These are phyloP conservation scores for Plodia interpunctella DNA, from an alignment of 1,140 invertebrate species.

Conservation along the genomic window DNA sequence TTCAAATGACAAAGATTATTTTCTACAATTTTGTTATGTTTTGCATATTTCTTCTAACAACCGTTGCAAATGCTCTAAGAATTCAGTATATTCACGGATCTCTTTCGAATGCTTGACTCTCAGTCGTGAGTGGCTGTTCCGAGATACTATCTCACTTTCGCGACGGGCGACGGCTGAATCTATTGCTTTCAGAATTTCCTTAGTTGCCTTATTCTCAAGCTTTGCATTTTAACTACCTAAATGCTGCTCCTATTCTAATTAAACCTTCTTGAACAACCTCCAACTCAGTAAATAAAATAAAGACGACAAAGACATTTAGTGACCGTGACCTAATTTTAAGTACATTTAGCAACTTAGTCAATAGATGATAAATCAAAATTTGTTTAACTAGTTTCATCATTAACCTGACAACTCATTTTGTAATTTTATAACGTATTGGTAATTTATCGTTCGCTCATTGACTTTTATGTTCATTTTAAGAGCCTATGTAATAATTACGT, in stretches of 20 bases:
- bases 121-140: constrained; percentile 33
- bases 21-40: too few relatives aligned
- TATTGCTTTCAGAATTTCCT: constrained; percentile 18
- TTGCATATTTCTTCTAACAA: not conserved
- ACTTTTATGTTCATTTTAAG: not conserved
- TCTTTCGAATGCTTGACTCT: constrained; percentile 11
- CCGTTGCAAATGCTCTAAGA: not conserved
- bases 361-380: not conserved
- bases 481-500: not conserved
- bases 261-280: too few relatives aligned
- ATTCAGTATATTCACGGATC: constrained; percentile 20
- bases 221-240: not conserved
- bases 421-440: not conserved
- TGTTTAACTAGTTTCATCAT: not conserved
- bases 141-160: constrained; percentile 39
- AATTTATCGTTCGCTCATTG: not conserved
- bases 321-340: not conserved
- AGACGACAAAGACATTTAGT: too few relatives aligned
- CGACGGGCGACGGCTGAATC: constrained; percentile 17
- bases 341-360: not conserved
- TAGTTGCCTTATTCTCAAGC: not conserved
- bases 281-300: too few relatives aligned
- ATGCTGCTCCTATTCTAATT: too few relatives aligned
- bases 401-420: not conserved
- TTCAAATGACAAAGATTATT: too few relatives aligned